Percentiles rank a stretch among this genome's conserved stretches.
These are phyloP conservation scores for Epistrophe grossulariae DNA, from an alignment of 2,888 invertebrate genomes.

Conservation along the genomic window DNA sequence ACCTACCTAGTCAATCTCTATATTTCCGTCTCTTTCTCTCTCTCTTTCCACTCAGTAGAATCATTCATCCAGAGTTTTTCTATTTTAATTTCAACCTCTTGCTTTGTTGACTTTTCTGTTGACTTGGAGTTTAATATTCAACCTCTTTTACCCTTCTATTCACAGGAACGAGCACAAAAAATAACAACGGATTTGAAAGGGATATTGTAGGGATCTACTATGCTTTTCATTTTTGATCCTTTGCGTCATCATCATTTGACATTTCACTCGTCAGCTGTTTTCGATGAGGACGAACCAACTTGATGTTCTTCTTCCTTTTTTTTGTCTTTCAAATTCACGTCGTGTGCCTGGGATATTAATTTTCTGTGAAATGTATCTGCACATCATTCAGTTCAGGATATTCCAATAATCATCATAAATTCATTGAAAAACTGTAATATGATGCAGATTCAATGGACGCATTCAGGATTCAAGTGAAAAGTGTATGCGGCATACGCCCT, in stretches of 20 bases:
- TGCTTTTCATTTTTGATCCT: slow-evolving; percentile 48
- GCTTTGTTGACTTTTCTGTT: slow-evolving; percentile 73
- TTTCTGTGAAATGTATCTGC: slow-evolving; percentile 47
- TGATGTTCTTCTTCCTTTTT: neutral
- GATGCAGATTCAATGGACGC: slow-evolving; percentile 40
- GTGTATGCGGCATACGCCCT: too few species aligned
- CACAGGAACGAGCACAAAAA: slow-evolving; percentile 28
- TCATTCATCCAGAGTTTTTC: slow-evolving; percentile 38
- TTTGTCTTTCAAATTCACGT: slow-evolving; percentile 21
- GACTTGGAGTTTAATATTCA: slow-evolving; percentile 73
- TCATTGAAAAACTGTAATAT: slow-evolving; percentile 54
- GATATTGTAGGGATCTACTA: slow-evolving; percentile 37
- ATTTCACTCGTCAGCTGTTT: slow-evolving; percentile 62
- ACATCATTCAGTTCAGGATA: slow-evolving; percentile 13
- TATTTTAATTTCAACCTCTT: slow-evolving; percentile 61
- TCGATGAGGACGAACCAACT: slow-evolving; percentile 22
- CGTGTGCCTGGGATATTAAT: slow-evolving; percentile 31
- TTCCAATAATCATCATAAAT: slow-evolving; percentile 47
- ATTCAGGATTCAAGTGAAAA: too few species aligned
- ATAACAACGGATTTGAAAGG: slow-evolving; percentile 59
- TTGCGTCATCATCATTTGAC: slow-evolving; percentile 64
- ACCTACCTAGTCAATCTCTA: slow-evolving; percentile 7
- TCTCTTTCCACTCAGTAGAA: neutral
- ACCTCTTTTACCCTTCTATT: slow-evolving; percentile 33
- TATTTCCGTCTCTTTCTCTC: neutral